These are phyloP conservation scores for Onychomys torridus DNA, from an alignment of 2,797 vertebrate genomes.

Conservation along the genomic window DNA sequence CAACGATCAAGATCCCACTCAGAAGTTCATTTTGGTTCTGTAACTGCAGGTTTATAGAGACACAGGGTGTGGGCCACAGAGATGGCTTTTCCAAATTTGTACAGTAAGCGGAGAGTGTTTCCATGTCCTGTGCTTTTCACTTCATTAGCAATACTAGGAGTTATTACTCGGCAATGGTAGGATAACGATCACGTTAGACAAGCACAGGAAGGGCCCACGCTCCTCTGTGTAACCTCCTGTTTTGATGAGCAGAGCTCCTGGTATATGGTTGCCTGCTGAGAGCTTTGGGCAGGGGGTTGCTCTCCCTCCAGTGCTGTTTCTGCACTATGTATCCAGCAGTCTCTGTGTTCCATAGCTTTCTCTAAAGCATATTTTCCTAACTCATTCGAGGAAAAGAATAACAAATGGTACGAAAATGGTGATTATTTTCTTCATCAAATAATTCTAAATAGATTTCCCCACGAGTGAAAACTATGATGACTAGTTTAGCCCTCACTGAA, in stretches of 20 bases:
- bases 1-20: not conserved
- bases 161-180: not conserved
- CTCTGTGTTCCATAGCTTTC: conserved; percentile 2
- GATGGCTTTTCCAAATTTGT: not conserved
- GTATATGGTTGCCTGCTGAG: not conserved
- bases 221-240: not conserved
- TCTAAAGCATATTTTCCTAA: not conserved
- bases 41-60: conserved; percentile 2
- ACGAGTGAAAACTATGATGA: not conserved
- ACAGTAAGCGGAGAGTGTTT: not conserved
- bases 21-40: not conserved
- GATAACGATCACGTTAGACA: not conserved
- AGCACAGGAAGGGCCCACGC: not conserved
- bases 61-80: not conserved
- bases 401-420: not conserved
- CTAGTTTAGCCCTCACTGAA: not conserved
- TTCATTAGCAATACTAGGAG: not conserved
- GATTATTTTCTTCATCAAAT: not conserved
- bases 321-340: not conserved
- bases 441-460: not conserved
- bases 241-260: not conserved
- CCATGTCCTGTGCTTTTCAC: not conserved
- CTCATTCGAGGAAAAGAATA: not conserved
- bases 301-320: not conserved
- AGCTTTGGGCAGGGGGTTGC: not conserved